phyloP scores from a whole-genome alignment of 2,888 invertebrate genomes.

The Lithophane semibrunnea region DNA sequence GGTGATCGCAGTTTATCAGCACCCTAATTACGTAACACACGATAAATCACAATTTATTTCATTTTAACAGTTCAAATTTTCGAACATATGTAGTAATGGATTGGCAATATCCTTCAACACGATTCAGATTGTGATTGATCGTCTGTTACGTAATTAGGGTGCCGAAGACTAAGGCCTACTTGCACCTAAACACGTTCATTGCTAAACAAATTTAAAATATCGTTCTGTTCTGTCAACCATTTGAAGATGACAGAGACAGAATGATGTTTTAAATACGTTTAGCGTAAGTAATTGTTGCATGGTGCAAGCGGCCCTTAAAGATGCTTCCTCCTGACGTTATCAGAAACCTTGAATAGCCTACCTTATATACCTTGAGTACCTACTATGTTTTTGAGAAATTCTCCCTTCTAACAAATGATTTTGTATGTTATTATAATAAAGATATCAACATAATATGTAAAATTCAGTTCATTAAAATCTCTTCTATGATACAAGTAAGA shows the following conservation, averaged over 20 bases:
- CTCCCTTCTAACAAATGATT: neutral
- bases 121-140: no score
- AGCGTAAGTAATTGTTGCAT: neutral
- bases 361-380: no score
- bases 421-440: neutral
- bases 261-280: neutral
- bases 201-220: neutral
- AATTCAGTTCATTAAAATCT: neutral
- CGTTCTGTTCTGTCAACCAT: neutral
- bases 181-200: neutral
- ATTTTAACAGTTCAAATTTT: no score
- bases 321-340: neutral
- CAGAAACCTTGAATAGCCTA: neutral
- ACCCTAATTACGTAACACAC: no score
- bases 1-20: neutral
- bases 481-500: neutral
- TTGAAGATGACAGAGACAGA: neutral
- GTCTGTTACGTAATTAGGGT: no score
- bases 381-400: neutral
- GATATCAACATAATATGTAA: neutral
- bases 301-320: neutral
- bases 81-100: no score
- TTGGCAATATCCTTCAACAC: no score
- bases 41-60: no score
- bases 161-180: neutral